Percentiles rank a stretch among this genome's conserved stretches.
phyloP scores from a whole-genome alignment of 1,140 invertebrate species.

The Colletes latitarsis region DNA sequence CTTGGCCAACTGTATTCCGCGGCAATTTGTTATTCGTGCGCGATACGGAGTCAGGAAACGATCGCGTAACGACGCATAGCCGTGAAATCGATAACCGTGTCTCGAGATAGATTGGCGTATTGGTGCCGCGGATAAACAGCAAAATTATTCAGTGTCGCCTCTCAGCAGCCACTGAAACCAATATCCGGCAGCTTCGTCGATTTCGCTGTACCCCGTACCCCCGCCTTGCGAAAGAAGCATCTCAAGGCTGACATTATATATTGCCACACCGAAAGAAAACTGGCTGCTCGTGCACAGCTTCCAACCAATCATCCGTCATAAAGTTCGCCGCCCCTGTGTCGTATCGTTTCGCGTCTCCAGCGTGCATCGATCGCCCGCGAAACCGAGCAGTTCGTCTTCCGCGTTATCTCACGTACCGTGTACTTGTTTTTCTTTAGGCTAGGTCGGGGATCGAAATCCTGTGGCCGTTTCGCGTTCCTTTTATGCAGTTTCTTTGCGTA shows the following conservation, averaged over 20 bases:
- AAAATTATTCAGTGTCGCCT: conserved; percentile 47
- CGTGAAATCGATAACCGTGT: conserved; percentile 28
- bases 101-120: conserved; percentile 35
- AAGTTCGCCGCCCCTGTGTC: conserved; percentile 41
- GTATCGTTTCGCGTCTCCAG: conserved; percentile 21
- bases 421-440: too few relatives aligned
- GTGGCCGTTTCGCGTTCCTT: too few relatives aligned
- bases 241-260: conserved; percentile 11
- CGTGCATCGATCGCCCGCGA: conserved; percentile 12
- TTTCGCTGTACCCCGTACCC: neutral
- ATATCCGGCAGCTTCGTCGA: conserved; percentile 32
- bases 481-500: too few relatives aligned
- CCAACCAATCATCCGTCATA: conserved; percentile 44
- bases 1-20: neutral
- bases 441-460: too few relatives aligned
- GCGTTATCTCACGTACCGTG: neutral
- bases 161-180: neutral
- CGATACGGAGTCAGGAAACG: conserved; percentile 32
- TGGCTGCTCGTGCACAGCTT: neutral
- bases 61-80: conserved; percentile 18
- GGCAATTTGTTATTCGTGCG: conserved; percentile 20
- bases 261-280: conserved; percentile 42
- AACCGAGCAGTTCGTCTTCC: neutral
- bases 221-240: neutral
- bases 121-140: conserved; percentile 33